Percentiles rank a stretch among this genome's conserved stretches.
These are phyloP conservation scores for Encarsia formosa DNA, from an alignment of 2,888 invertebrate genomes.

Conservation along the genomic window DNA sequence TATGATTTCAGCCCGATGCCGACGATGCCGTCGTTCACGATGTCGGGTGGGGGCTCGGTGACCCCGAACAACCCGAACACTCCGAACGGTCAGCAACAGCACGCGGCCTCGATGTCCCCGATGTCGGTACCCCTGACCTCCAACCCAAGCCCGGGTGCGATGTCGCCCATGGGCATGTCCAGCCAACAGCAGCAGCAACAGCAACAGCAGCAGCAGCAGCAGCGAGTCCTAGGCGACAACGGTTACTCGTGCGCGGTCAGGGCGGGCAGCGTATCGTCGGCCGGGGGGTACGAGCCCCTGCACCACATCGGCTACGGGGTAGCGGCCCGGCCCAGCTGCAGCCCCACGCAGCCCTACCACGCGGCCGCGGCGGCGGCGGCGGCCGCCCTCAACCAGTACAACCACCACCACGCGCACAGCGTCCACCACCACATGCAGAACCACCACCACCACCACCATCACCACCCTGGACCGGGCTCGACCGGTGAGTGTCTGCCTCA, in stretches of 20 bases:
- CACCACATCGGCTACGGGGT: constrained; percentile 54
- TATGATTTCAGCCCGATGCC: constrained; percentile 54
- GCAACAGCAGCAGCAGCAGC: no score
- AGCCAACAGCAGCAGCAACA: no score
- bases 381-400: constrained; percentile 49
- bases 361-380: constrained; percentile 47
- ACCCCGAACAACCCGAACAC: neutral
- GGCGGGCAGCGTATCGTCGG: constrained; percentile 52
- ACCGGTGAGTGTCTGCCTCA: constrained; percentile 53
- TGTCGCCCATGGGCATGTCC: constrained; percentile 51
- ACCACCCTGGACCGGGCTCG: constrained; percentile 48
- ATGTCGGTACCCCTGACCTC: constrained; percentile 38
- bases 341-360: constrained; percentile 66
- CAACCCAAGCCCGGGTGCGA: constrained; percentile 27
- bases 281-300: constrained; percentile 57
- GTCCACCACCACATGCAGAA: constrained; percentile 7
- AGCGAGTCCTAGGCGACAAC: no score
- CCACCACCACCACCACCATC: constrained; percentile 27
- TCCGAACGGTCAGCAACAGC: neutral
- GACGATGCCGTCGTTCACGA: constrained; percentile 57
- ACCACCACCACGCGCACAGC: no score
- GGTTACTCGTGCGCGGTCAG: constrained; percentile 57
- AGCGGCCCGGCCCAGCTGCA: constrained; percentile 64
- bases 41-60: constrained; percentile 42
- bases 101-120: constrained; percentile 40